Evolutionary conservation across 1,140 invertebrate species (phyloP).

Genomic region (Drosophila kikkawai): DNA sequence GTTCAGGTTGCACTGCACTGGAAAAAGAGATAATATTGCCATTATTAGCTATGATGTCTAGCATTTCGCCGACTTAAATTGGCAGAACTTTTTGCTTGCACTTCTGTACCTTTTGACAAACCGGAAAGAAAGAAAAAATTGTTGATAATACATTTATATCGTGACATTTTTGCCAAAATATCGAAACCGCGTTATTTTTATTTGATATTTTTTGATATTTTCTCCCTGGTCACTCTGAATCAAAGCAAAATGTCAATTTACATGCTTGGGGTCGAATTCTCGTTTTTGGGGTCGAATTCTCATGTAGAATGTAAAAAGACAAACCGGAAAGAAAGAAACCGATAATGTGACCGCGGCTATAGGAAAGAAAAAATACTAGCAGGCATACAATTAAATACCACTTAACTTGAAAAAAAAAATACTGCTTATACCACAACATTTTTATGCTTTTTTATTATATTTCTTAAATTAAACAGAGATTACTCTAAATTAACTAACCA

Average conservation of each 20-base stretch:
- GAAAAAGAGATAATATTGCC: constrained; percentile 41
- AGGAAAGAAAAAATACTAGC: background rate
- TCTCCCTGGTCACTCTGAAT: no score
- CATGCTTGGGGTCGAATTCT: no score
- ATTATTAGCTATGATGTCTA: constrained; percentile 60
- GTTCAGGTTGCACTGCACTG: constrained; percentile 72
- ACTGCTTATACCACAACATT: background rate
- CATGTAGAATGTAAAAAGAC: no score
- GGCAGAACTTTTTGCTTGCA: constrained; percentile 38
- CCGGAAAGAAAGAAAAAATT: constrained; percentile 85
- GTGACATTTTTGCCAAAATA: no score
- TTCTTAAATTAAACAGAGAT: background rate
- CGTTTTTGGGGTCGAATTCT: no score
- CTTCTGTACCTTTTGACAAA: constrained; percentile 84
- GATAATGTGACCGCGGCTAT: background rate
- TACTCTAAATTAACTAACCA: no score
- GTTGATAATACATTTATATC: no score
- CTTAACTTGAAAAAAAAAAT: background rate
- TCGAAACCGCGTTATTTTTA: no score
- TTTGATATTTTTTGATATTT: no score
- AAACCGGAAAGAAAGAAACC: no score
- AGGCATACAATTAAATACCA: background rate
- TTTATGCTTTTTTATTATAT: background rate
- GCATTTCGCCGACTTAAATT: constrained; percentile 52
- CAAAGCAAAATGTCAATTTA: no score